Evolutionary conservation across 2,113 vertebrate species (phyloP), one percentile per base, ranked within the genome.

Genomic region (Pygoscelis adeliae): DNA sequence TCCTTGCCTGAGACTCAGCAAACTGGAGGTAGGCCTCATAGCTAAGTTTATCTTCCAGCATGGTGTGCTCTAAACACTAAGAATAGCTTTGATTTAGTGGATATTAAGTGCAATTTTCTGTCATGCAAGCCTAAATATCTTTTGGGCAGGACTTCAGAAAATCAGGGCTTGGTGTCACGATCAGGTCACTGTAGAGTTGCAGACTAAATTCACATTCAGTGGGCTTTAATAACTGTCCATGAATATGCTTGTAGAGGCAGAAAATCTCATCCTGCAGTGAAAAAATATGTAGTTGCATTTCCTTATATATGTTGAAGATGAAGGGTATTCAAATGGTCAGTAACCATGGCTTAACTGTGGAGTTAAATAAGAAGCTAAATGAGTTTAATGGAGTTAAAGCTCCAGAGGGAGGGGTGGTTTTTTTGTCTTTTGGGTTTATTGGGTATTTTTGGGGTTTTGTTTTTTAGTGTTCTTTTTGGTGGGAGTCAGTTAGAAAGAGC

Each of bases 361-460:
- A 87, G 19, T 27, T 78, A 58, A 73, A 52, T 32, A 25, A 56
- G 59, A 22, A 32, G 42, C 17, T 84, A 47, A 47, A 63, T 44
- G 4, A 49, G 34, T 78, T 89, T 49, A 65, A 2, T 36, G 18
- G 40, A 62, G 6, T 59, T 86, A 59, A 55, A 85, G 22, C 61
- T 76, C n/a, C 1, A 5, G 44, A 59, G 53, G 46, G 26, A 40
- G 20, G 13, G 2, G 17, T 8, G 3, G 0, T 0, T 7, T 15
- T 87, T 55, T 86, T 79, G 21, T 80, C 12, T 55, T 58, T 72
- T 46, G 56, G 5, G 10, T 79, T 88, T 76, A 38, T 32, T 52
- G 27, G 6, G 2, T 27, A 6, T 18, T 26, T 90, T 72, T 53
- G 15, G 9, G 1, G 14, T 38, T 36, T 71, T 46, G 44, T 67